A percentile compares a stretch with the other conserved stretches of the same genome.
Evolutionary conservation across 2,888 invertebrate species (phyloP).

Genomic region (Erebia epiphron): DNA sequence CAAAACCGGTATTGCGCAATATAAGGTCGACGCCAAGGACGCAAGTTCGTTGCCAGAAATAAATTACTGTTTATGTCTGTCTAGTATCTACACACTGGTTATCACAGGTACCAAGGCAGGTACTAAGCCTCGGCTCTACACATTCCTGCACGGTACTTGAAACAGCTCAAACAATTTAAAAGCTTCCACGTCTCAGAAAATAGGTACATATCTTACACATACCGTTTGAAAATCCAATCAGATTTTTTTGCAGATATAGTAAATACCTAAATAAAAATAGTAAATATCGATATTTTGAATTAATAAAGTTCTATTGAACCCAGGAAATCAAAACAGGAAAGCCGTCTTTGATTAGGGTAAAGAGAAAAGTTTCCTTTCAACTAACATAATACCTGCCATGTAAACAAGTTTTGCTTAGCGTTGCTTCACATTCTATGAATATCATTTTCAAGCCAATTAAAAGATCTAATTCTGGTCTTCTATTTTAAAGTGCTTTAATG

Average conservation of each 20-base stretch:
- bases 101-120: slow-evolving; percentile 30
- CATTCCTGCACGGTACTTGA: slow-evolving; percentile 20
- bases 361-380: slow-evolving; percentile 9
- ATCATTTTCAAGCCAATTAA: slow-evolving; percentile 2
- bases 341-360: neutral
- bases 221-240: neutral
- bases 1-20: slow-evolving; percentile 81
- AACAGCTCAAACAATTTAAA: slow-evolving; percentile 7
- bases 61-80: slow-evolving; percentile 77
- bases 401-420: slow-evolving; percentile 14
- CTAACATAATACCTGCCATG: slow-evolving; percentile 7
- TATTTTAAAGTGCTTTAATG: neutral
- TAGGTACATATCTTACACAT: neutral
- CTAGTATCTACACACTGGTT: slow-evolving; percentile 61
- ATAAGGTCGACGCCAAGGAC: slow-evolving; percentile 82
- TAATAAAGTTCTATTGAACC: neutral
- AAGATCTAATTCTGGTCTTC: slow-evolving; percentile 8
- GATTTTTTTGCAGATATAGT: no score
- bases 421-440: slow-evolving; percentile 15
- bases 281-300: neutral
- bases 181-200: neutral
- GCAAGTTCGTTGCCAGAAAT: slow-evolving; percentile 81
- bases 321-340: slow-evolving; percentile 13
- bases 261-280: no score
- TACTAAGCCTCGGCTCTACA: neutral